Evolutionary conservation across 2,113 vertebrate genomes (phyloP).

Genomic region (Rutilus rutilus): DNA sequence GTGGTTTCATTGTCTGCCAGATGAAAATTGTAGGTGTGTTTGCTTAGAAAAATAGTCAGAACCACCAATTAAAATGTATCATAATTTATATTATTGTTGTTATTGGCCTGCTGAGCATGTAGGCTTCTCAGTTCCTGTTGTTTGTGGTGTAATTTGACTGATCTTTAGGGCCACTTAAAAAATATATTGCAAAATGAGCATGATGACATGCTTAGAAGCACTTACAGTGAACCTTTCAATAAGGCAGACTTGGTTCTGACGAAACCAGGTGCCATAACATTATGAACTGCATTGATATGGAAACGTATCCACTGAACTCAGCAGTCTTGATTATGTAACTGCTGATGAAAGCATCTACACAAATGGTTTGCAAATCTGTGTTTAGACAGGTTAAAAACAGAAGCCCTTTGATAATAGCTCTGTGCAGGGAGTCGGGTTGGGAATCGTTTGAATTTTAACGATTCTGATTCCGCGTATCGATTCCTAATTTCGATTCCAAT

Average conservation of each 20-base stretch:
- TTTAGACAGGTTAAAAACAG: conserved; percentile 13
- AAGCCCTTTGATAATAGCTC: not conserved
- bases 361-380: conserved; percentile 17
- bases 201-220: not conserved
- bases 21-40: not conserved
- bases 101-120: conserved; percentile 7
- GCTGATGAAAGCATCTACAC: not conserved
- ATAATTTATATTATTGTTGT: not conserved
- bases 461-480: too few species aligned
- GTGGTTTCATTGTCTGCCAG: not conserved
- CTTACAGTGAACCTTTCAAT: not conserved
- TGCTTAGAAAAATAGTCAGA: not conserved
- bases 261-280: conserved; percentile 11
- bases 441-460: too few species aligned
- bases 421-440: not conserved
- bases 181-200: not conserved
- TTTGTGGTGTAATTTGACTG: not conserved
- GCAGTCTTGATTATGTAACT: conserved; percentile 23
- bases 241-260: not conserved
- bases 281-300: not conserved
- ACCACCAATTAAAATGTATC: not conserved
- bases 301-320: not conserved
- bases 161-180: not conserved
- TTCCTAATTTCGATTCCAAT: too few species aligned
- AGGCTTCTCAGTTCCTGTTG: not conserved